Base-by-base conservation (phyloP, 2,888 invertebrate species). In the Punctoribates punctum region DNA sequence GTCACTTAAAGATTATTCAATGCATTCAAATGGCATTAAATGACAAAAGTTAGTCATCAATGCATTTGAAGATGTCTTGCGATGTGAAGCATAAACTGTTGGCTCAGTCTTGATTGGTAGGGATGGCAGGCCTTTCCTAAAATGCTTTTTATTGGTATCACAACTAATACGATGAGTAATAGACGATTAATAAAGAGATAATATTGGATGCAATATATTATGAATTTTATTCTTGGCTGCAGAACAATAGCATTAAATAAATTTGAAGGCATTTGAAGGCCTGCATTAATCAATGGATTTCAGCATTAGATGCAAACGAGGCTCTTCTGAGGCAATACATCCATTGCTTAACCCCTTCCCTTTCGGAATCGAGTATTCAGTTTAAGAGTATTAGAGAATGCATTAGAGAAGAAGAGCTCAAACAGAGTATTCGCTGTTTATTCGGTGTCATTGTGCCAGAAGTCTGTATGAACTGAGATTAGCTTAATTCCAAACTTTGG, bases 301-400 rank as follows among this genome's bases (percentile, higher is more conserved):
- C 27, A 34, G 34, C 34, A 34, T 34, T 34, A 34, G 34, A 34
- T 34, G 34, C 34, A 34, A 34, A 34, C 34, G 34, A 34, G 34
- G 8, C 34, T 34, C 34, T 34, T 34, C 34, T 34, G 34, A 34
- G 34, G 34, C 34, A 34, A 34, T 5, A 8, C 34, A 34, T 34
- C 34, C n/a, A n/a, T n/a, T n/a, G n/a, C 34, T 34, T 34, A 17
- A 54, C 54, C 67, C 67, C 67, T 67, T 67, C 20, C 67, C 67
- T 67, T 38, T 67, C 67, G 34, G 4, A 67, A 67, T 29, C 1
- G 34, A 34, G 34, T 34, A 34, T 34, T 34, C 1, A 29, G 23
- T 11, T 27, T 38, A 67, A 67, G 38, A 67, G 67, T 67, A 67
- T 67, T 67, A 67, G 34, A 67, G 34, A 67, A 67, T 67, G 67